Evolutionary conservation across 2,888 invertebrate genomes (phyloP), one percentile per base, ranked within the genome.

Genomic region (Selenia dentaria): DNA sequence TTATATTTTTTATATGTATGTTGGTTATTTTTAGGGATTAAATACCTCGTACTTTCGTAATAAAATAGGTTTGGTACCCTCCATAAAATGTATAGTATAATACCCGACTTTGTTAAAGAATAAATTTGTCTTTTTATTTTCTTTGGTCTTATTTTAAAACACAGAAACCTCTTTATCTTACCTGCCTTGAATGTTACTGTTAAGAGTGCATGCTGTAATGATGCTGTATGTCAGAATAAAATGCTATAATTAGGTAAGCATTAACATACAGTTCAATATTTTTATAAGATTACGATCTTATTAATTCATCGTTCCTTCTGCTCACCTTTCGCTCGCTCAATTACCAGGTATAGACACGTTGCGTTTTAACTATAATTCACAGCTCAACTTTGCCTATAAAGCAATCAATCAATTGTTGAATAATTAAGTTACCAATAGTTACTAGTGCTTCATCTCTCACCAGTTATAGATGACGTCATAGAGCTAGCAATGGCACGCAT

Each of bases 91-190:
- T 52, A 59, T 61, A 44, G 34, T 54, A 41, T 49, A 48, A 48
- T 50, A 54, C 42, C 50, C 44, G 54, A 59, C 56, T 57, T 58
- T 56, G 60, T 63, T 59, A 47, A 51, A 42, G 51, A 64, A 57
- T 61, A 57, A 52, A 61, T 52, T 54, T 48, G 38, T 54, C 52
- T 54, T 53, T 59, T 50, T 34, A 51, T 44, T 44, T 37, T 35
- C 34, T 35, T 55, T 53, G 49, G 45, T 51, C 26, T 50, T 46
- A 42, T 50, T 55, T 8, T 34, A 16, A 47, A 44, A 49, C 44
- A 44, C 27, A 42, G 37, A 40, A 48, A 49, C 14, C 29, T 38
- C 40, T 46, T 49, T 49, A 43, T 1, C 36, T 13, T 16, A 16
- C 2, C n/a, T n/a, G n/a, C n/a, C n/a, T n/a, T n/a, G n/a, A n/a